These are phyloP conservation scores for Nanorana parkeri DNA, from an alignment of 2,113 vertebrate genomes.

Conservation along the genomic window DNA sequence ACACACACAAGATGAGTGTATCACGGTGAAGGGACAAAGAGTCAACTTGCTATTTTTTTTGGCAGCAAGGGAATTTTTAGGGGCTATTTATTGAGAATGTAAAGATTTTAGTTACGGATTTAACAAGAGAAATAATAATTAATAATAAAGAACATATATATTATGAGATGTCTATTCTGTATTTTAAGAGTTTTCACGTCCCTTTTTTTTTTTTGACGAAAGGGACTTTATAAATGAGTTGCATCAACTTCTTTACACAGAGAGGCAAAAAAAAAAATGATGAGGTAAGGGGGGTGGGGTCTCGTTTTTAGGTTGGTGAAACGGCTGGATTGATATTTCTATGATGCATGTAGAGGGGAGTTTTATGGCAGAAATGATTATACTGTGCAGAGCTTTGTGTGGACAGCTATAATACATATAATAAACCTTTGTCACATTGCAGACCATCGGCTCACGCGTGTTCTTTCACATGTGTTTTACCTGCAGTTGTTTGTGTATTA, in stretches of 20 bases:
- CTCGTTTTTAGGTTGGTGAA: constrained; percentile 42
- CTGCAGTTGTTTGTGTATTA: too few species aligned
- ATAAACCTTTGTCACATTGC: constrained; percentile 25
- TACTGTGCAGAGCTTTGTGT: constrained; percentile 64
- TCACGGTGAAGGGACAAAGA: not conserved
- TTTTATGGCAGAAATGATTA: constrained; percentile 62
- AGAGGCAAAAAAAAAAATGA: constrained; percentile 34
- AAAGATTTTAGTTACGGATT: constrained; percentile 55
- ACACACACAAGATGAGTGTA: not conserved
- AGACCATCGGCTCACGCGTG: not conserved
- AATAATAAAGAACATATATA: constrained; percentile 18
- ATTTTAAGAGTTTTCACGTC: constrained; percentile 32
- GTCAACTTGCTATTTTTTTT: not conserved
- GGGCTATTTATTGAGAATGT: constrained; percentile 60
- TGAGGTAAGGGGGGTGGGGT: constrained; percentile 1
- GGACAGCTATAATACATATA: constrained; percentile 56
- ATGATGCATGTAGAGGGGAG: constrained; percentile 38
- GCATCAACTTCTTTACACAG: constrained; percentile 61
- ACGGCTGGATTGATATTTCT: constrained; percentile 12
- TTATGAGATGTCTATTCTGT: constrained; percentile 42
- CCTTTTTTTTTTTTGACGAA: constrained; percentile 49
- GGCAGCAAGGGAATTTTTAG: constrained; percentile 54
- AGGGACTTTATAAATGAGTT: constrained; percentile 62
- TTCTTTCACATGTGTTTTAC: too few species aligned
- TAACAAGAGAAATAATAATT: not conserved